Percentiles rank a stretch among this genome's conserved stretches.
phyloP scores from a whole-genome alignment of 2,113 vertebrate species.

The Riparia riparia region DNA sequence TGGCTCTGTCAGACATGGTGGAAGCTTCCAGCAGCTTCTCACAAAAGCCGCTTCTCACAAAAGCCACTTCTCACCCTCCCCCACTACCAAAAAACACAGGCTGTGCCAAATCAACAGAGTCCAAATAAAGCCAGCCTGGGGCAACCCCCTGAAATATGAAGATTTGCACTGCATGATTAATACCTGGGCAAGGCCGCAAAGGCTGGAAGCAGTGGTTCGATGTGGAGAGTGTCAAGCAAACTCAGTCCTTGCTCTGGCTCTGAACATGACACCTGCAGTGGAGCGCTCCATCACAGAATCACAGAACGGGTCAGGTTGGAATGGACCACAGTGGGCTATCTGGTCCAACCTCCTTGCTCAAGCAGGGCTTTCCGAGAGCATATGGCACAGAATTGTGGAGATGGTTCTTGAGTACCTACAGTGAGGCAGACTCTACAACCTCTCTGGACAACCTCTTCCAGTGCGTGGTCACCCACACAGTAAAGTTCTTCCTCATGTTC shows the following conservation, averaged over 20 bases:
- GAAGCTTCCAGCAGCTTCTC: not conserved
- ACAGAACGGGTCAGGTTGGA: not conserved
- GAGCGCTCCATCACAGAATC: constrained; percentile 75
- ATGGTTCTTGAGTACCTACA: not conserved
- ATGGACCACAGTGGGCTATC: not conserved
- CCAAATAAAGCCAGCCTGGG: not conserved
- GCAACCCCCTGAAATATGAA: not conserved
- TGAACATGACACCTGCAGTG: constrained; percentile 81
- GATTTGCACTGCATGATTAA: not conserved
- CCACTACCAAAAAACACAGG: not conserved
- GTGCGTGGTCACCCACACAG: fast-evolving
- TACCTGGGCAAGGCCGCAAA: not conserved
- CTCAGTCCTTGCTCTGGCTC: not conserved
- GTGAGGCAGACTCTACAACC: not conserved
- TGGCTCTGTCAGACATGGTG: not conserved
- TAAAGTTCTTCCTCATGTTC: not conserved
- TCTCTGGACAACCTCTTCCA: not conserved
- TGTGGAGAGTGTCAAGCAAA: fast-evolving
- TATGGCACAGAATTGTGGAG: not conserved
- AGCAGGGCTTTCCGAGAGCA: not conserved
- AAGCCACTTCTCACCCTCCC: not conserved
- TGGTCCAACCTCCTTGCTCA: not conserved
- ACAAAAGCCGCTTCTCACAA: not conserved
- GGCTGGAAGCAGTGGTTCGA: not conserved
- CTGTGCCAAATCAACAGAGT: not conserved